Conservation (phyloP, 2,888 invertebrate species). For the Notodonta ziczac region DNA sequence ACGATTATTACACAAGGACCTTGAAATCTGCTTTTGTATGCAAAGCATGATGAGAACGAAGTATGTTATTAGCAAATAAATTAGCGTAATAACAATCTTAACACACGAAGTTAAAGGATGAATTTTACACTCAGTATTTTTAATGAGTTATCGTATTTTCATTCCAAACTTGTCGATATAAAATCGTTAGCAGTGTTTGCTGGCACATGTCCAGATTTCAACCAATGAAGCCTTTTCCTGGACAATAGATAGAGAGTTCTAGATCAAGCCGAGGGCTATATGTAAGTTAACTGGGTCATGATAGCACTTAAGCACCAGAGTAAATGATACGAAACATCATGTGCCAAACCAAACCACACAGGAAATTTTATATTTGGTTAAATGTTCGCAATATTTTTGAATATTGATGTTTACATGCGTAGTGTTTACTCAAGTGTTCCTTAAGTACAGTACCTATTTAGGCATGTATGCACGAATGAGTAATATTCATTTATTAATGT, state of each 20-base stretch:
- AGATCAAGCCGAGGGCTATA: conserved; percentile 25
- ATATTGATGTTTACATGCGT: neutral
- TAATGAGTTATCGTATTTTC: conserved; percentile 25
- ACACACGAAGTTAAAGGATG: neutral
- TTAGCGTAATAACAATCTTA: conserved; percentile 11
- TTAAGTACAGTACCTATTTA: conserved; percentile 18
- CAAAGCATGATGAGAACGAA: conserved; percentile 19
- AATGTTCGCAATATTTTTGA: neutral
- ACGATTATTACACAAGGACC: conserved; percentile 14
- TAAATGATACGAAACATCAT: conserved; percentile 17
- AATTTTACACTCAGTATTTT: neutral
- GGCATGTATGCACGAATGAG: neutral
- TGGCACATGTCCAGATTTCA: conserved; percentile 32
- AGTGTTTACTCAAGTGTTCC: conserved; percentile 11
- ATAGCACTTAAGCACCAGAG: conserved; percentile 14
- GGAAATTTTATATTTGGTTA: neutral
- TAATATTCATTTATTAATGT: neutral
- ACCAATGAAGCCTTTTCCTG: conserved; percentile 24
- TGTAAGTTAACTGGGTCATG: conserved; percentile 29
- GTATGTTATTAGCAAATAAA: conserved; percentile 10
- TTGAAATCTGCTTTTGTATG: conserved; percentile 27
- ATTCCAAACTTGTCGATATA: too few species aligned
- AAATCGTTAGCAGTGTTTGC: conserved; percentile 13
- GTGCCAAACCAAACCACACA: conserved; percentile 8
- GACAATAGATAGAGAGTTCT: conserved; percentile 27